These are phyloP conservation scores for Pocillopora damicornis DNA, from an alignment of 64 coral and sea anemone species.

Conservation along the genomic window DNA sequence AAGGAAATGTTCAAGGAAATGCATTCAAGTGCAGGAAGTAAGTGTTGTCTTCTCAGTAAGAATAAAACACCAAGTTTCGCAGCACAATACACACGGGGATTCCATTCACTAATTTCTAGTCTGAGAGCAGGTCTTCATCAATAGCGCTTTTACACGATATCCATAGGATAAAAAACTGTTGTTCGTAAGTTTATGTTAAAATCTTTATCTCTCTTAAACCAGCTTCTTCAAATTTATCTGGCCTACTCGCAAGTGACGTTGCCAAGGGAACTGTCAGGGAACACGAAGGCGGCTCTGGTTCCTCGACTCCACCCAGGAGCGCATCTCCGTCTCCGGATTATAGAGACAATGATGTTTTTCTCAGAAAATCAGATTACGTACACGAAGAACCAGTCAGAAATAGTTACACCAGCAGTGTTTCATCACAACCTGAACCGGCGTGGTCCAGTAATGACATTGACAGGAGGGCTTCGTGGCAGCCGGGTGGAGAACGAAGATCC, in stretches of 20 bases:
- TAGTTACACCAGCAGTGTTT: constrained; percentile 10
- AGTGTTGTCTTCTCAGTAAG: neutral
- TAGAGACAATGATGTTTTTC: constrained; percentile 57
- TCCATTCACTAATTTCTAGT: no score
- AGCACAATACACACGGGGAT: no score
- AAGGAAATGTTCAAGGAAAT: constrained; percentile 98
- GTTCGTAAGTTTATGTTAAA: neutral
- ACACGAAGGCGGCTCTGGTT: constrained; percentile 14
- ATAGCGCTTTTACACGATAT: no score
- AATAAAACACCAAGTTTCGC: no score
- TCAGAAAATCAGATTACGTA: constrained; percentile 17
- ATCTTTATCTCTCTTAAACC: neutral
- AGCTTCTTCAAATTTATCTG: constrained; percentile 86
- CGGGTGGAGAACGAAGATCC: neutral
- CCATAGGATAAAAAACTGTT: no score
- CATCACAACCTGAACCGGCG: constrained; percentile 7
- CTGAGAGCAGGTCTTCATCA: no score
- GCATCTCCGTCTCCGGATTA: constrained; percentile 25
- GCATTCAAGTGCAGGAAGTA: constrained; percentile 93
- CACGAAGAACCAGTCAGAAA: constrained; percentile 41
- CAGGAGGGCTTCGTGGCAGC: neutral
- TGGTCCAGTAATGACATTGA: constrained; percentile 33
- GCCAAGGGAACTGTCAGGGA: constrained; percentile 28
- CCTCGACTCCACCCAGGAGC: constrained; percentile 25
- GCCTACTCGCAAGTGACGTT: constrained; percentile 74